Conservation (phyloP, 2,888 invertebrate genomes). For the Smittia aterrima region DNA sequence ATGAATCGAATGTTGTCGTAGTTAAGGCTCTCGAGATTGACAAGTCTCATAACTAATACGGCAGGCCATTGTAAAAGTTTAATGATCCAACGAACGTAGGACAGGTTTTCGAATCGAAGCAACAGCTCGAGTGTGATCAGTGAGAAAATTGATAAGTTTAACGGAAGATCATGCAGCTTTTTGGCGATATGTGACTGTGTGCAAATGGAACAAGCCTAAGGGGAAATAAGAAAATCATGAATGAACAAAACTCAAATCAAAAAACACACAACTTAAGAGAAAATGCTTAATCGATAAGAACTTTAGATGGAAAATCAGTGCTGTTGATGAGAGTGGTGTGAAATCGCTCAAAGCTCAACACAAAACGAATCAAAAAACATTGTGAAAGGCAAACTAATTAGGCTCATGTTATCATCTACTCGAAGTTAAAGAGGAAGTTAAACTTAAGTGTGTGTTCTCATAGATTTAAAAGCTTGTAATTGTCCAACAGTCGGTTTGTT, state of each 20-base stretch:
- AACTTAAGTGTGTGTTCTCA: too few relatives aligned
- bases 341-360: background rate
- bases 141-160: slow-evolving; percentile 48
- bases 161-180: slow-evolving; percentile 51
- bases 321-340: background rate
- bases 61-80: slow-evolving; percentile 52
- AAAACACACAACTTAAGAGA: slow-evolving; percentile 27
- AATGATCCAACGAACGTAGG: slow-evolving; percentile 49
- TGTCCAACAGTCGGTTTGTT: too few relatives aligned
- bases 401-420: too few relatives aligned
- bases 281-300: background rate
- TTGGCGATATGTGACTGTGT: slow-evolving; percentile 47
- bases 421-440: too few relatives aligned
- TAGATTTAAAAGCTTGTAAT: too few relatives aligned
- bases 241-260: slow-evolving; percentile 44
- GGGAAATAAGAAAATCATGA: slow-evolving; percentile 46
- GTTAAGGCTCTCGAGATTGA: slow-evolving; percentile 45
- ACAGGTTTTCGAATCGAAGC: slow-evolving; percentile 49
- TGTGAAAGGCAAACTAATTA: too few relatives aligned
- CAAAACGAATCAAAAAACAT: too few relatives aligned
- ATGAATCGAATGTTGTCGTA: slow-evolving; percentile 48
- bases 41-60: slow-evolving; percentile 50
- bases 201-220: slow-evolving; percentile 51
- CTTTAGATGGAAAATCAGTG: slow-evolving; percentile 10
- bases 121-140: slow-evolving; percentile 49